A percentile compares a stretch with the other conserved stretches of the same genome.
Conservation (phyloP, 2,888 invertebrate genomes). For the Xestoiulus laeticollis region DNA sequence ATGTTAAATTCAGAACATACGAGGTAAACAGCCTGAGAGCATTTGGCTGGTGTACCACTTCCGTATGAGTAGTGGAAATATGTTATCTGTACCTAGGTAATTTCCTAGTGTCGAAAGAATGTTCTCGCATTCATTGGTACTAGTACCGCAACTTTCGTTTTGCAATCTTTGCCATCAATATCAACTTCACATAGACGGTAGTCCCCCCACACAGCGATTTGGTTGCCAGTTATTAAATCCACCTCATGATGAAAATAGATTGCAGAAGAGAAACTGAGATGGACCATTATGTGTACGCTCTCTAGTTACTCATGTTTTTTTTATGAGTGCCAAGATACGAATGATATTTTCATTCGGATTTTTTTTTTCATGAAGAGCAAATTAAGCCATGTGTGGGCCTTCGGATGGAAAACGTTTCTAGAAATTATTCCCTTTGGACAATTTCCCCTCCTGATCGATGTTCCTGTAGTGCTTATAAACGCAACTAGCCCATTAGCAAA, state of each 20-base stretch:
- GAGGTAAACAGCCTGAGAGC: not conserved
- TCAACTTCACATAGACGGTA: not conserved
- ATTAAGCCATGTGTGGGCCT: not conserved
- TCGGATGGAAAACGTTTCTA: not conserved
- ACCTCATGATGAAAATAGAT: conserved; percentile 5
- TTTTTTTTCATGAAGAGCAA: not conserved
- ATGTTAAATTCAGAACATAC: not conserved
- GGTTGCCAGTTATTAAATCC: conserved; percentile 1
- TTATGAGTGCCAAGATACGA: not conserved
- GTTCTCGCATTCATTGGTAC: not conserved
- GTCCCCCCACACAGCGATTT: not conserved
- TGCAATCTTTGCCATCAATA: not conserved
- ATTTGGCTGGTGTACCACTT: not conserved
- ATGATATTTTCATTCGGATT: not conserved
- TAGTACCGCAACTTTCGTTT: not conserved
- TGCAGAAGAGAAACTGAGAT: not conserved
- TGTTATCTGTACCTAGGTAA: not conserved
- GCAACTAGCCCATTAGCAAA: not conserved
- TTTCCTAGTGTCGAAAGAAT: not conserved
- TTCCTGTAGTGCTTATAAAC: not conserved
- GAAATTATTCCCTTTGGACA: not conserved
- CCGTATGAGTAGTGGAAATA: not conserved
- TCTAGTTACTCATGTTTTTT: not conserved
- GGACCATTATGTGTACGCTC: not conserved
- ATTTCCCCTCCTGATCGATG: not conserved